These are phyloP conservation scores for Lutjanus campechanus DNA, from an alignment of 2,797 vertebrate species.

Conservation along the genomic window DNA sequence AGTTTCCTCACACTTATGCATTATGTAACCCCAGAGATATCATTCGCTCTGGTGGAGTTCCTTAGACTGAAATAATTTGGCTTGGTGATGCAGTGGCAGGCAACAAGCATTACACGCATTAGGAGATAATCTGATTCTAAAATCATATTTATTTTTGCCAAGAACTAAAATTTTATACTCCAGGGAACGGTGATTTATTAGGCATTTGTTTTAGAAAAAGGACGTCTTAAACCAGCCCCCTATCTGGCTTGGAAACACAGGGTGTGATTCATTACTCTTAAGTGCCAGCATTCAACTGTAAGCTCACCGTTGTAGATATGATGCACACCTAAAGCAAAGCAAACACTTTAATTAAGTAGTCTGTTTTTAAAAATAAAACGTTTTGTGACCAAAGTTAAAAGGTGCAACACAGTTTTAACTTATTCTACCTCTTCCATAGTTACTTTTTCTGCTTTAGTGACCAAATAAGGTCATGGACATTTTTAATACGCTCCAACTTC, in stretches of 20 bases:
- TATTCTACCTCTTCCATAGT: no score
- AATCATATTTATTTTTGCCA: not conserved
- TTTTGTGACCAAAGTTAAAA: no score
- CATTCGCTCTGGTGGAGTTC: not conserved
- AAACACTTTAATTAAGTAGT: not conserved
- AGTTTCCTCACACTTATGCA: not conserved
- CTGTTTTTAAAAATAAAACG: not conserved
- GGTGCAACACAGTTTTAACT: no score
- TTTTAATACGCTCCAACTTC: no score
- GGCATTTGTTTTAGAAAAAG: not conserved
- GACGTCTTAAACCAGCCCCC: not conserved
- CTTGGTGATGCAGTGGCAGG: not conserved
- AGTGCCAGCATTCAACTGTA: not conserved
- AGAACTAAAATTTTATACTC: not conserved
- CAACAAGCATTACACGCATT: not conserved
- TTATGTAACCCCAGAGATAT: not conserved
- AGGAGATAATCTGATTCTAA: not conserved
- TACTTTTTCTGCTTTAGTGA: no score
- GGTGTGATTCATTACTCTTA: not conserved
- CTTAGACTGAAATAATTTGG: not conserved
- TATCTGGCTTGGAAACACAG: slow-evolving; percentile 4
- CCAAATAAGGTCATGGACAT: no score
- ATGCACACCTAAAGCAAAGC: not conserved
- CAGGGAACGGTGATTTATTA: not conserved
- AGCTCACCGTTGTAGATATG: not conserved